phyloP scores from a whole-genome alignment of 2,888 invertebrate species.

The Latrodectus elegans region DNA sequence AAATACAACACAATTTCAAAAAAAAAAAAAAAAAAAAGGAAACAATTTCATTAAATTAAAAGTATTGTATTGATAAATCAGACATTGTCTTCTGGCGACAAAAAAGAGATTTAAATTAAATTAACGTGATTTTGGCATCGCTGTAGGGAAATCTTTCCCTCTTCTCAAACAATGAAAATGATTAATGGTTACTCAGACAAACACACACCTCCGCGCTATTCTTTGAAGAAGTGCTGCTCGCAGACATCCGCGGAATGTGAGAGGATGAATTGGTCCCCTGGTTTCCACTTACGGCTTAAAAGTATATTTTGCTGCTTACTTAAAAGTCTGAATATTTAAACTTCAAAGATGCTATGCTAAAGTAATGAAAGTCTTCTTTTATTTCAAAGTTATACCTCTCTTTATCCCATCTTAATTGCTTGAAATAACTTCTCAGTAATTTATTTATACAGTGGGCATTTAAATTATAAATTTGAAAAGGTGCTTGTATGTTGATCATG shows the following conservation, averaged over 20 bases:
- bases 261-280: constrained; percentile 30
- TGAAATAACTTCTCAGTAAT: constrained; percentile 18
- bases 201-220: not conserved
- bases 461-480: no score
- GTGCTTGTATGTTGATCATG: no score
- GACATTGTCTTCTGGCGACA: no score
- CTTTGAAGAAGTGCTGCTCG: not conserved
- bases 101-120: no score
- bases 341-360: not conserved
- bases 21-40: no score
- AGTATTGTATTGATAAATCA: no score
- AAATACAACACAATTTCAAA: no score
- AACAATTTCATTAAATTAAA: no score
- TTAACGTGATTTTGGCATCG: no score
- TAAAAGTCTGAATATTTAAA: constrained; percentile 51
- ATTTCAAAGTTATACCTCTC: not conserved
- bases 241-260: constrained; percentile 20
- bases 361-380: not conserved
- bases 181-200: not conserved
- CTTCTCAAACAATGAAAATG: not conserved
- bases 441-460: not conserved
- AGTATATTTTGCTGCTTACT: constrained; percentile 33
- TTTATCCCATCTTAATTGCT: constrained; percentile 20
- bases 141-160: not conserved
- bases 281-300: constrained; percentile 39